Evolutionary conservation across 37 sponge, comb jelly and placozoan genomes (phyloP), one percentile per base, ranked within the genome.

Genomic region (Hormiphora californensis): DNA sequence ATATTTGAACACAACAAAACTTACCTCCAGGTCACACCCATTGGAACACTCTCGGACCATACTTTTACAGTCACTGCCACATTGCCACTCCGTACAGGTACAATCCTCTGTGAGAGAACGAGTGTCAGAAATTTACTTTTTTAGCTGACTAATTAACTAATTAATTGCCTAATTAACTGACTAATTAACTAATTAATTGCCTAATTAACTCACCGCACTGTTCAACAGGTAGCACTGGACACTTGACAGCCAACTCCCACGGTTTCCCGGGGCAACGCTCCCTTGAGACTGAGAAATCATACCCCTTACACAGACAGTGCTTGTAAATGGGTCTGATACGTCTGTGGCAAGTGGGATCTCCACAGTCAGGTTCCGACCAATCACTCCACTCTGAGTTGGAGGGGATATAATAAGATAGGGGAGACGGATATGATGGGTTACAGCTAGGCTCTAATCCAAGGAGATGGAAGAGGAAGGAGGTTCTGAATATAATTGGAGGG

Each of bases 361-460:
- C 81, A 40, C 81, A 73, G 81, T 73, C 46, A 40, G 81, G 81
- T 22, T 19, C 25, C 12, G 39, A 36, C 81, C 81, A 73, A 8
- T 73, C 81, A 46, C 81, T 73, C 81, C 81, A 73, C 35, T 19
- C 68, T 65, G 15, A 17, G n/a, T n/a, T n/a, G n/a, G n/a, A n/a
- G n/a, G n/a, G n/a, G n/a, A n/a, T n/a, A n/a, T n/a, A n/a, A n/a
- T n/a, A n/a, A n/a, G n/a, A n/a, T n/a, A n/a, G n/a, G n/a, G n/a
- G n/a, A n/a, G n/a, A n/a, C n/a, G n/a, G n/a, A n/a, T n/a, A n/a
- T n/a, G n/a, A n/a, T n/a, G n/a, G n/a, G n/a, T n/a, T n/a, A n/a
- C n/a, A n/a, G n/a, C n/a, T n/a, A n/a, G n/a, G n/a, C n/a, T n/a
- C n/a, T n/a, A n/a, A n/a, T n/a, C n/a, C n/a, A n/a, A n/a, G n/a